Conservation (phyloP, 2,113 vertebrate genomes). For the Origma solitaria region DNA sequence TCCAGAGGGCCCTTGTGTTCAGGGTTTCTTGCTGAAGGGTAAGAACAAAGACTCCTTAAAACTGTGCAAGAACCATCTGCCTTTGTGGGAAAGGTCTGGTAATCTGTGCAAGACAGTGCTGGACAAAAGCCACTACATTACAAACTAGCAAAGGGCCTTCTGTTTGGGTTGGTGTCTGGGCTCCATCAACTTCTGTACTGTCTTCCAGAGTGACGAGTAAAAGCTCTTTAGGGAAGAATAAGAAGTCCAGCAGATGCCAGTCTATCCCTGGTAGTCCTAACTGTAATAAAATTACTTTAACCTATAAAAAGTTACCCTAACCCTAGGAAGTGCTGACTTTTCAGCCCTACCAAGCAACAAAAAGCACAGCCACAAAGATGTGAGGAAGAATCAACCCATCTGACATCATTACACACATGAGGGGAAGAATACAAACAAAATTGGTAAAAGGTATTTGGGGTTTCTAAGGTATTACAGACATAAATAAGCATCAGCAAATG, state of each 20-base stretch:
- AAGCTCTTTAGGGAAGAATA: neutral
- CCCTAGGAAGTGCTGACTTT: neutral
- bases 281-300: neutral
- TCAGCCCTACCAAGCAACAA: neutral
- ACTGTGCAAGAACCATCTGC: neutral
- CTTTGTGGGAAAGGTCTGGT: neutral
- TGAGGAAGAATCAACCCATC: neutral
- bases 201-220: neutral
- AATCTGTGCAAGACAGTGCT: neutral
- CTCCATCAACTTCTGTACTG: neutral
- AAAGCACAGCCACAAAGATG: neutral
- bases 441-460: neutral
- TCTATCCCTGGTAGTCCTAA: neutral
- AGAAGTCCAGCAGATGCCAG: neutral
- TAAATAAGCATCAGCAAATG: neutral
- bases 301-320: neutral
- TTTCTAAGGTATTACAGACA: neutral
- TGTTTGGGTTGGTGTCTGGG: neutral
- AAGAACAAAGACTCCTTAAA: neutral
- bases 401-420: neutral
- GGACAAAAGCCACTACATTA: neutral
- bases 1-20: neutral
- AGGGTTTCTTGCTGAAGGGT: neutral
- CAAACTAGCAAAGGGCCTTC: neutral
- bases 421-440: neutral